Conservation (phyloP, 2,888 invertebrate species). For the Phymatocera aterrima region DNA sequence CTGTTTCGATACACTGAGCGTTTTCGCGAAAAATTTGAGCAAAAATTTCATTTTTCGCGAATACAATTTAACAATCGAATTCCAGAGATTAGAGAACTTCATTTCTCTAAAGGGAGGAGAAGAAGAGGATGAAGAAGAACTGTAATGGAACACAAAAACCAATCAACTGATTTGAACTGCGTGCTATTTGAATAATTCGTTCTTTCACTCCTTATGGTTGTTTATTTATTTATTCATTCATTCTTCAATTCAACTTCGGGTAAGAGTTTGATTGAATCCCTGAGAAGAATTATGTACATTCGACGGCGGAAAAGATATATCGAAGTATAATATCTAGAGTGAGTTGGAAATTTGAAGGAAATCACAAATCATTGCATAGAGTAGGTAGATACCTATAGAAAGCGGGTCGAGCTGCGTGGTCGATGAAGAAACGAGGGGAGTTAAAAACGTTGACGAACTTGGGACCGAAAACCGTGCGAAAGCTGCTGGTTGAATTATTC, state of each 20-base stretch:
- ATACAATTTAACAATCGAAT: too few relatives aligned
- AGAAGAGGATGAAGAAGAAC: too few relatives aligned
- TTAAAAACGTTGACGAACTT: constrained; percentile 18
- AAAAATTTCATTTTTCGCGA: too few relatives aligned
- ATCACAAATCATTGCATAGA: background rate
- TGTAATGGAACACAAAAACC: too few relatives aligned
- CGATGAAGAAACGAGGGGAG: background rate
- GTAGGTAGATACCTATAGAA: background rate
- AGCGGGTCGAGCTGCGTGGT: background rate
- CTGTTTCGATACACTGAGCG: too few relatives aligned
- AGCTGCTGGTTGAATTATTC: constrained; percentile 45
- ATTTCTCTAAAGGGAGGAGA: too few relatives aligned
- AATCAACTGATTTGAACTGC: too few relatives aligned
- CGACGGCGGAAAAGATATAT: background rate
- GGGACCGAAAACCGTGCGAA: constrained; percentile 29
- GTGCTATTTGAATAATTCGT: too few relatives aligned
- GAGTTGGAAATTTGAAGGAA: constrained; percentile 7
- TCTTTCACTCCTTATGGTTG: too few relatives aligned
- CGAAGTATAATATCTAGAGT: background rate
- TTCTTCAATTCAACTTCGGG: background rate
- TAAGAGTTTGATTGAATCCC: constrained; percentile 11
- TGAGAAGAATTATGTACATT: background rate
- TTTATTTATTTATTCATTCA: background rate
- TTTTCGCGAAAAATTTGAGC: too few relatives aligned
- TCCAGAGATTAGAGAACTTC: too few relatives aligned